phyloP scores from a whole-genome alignment of 2,888 invertebrate genomes.

The Rhamnusium bicolor region DNA sequence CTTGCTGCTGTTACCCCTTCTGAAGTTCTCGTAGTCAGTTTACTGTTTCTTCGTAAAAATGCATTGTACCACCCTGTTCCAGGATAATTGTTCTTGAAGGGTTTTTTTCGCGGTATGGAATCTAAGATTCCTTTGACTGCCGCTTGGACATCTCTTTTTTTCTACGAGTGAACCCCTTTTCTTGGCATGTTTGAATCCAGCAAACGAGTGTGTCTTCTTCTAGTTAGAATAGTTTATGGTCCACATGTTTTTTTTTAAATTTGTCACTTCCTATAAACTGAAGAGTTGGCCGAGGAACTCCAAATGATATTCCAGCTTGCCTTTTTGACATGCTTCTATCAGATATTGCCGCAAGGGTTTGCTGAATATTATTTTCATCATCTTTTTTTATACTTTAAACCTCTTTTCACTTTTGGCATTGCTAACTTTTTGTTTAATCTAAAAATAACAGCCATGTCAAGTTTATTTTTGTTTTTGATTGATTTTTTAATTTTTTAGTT shows the following conservation, averaged over 20 bases:
- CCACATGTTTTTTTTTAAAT: background rate
- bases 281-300: background rate
- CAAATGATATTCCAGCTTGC: background rate
- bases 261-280: background rate
- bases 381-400: background rate
- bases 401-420: background rate
- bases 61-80: slow-evolving; percentile 36
- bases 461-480: too few relatives aligned
- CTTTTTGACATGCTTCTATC: background rate
- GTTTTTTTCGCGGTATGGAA: slow-evolving; percentile 34
- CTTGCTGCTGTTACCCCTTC: slow-evolving; percentile 55
- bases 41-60: slow-evolving; percentile 50
- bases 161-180: background rate
- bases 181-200: background rate
- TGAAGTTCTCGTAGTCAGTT: slow-evolving; percentile 41
- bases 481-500: too few relatives aligned
- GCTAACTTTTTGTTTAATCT: background rate
- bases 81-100: slow-evolving; percentile 38
- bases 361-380: background rate
- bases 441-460: too few relatives aligned
- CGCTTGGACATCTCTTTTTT: slow-evolving; percentile 33
- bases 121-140: slow-evolving; percentile 42
- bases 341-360: background rate
- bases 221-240: background rate
- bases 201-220: background rate